Percentiles rank a stretch among this genome's conserved stretches.
Evolutionary conservation across 2,888 invertebrate genomes (phyloP).

Genomic region (Melinaea marsaeus): DNA sequence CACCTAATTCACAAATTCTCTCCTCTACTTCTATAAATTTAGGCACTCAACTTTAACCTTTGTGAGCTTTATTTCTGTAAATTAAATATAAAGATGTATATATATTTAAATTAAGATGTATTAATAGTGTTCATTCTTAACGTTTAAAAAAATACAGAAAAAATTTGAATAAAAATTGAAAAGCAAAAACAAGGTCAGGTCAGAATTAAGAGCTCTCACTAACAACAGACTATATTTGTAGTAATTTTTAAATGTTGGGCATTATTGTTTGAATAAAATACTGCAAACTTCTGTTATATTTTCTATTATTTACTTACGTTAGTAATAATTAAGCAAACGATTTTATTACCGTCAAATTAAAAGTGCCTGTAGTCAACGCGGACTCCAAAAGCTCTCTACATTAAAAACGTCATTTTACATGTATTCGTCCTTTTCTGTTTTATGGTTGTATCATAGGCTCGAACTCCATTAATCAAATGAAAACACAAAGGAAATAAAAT

Average conservation of each 20-base stretch:
- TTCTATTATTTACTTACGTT: no score
- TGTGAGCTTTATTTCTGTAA: constrained; percentile 1
- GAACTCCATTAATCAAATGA: constrained; percentile 30
- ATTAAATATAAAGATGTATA: no score
- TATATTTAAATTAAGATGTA: no score
- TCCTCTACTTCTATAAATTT: not conserved
- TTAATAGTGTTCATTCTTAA: no score
- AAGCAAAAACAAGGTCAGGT: no score
- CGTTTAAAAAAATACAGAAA: no score
- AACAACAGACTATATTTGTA: no score
- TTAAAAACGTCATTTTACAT: constrained; percentile 7
- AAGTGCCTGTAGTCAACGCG: not conserved
- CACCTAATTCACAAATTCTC: constrained; percentile 39
- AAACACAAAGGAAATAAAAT: constrained; percentile 28
- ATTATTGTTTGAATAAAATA: no score
- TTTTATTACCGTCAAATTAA: not conserved
- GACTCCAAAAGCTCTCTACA: not conserved
- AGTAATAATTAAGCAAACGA: not conserved
- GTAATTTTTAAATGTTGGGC: no score
- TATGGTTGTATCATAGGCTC: constrained; percentile 13
- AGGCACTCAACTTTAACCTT: constrained; percentile 10
- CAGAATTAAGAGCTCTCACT: no score
- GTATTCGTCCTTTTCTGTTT: constrained; percentile 10
- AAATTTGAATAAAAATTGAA: no score
- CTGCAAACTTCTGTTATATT: no score